Evolutionary conservation across 1,140 invertebrate species (phyloP).

Genomic region (Doryteuthis pealeii): DNA sequence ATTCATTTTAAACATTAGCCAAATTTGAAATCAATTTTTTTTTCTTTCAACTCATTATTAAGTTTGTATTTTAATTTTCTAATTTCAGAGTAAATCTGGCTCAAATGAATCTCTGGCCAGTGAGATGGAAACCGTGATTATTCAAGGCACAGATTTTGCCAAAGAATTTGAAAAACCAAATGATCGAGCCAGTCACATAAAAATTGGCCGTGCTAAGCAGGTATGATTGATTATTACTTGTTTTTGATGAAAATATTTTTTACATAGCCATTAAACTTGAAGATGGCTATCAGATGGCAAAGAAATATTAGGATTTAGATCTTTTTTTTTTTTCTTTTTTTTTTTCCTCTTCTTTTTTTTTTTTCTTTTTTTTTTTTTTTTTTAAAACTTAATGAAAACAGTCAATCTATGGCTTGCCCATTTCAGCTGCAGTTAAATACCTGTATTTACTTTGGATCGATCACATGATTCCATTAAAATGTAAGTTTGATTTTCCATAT

Average conservation of each 20-base stretch:
- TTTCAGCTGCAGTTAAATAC: constrained; percentile 6
- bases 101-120: not conserved
- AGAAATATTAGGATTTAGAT: constrained; percentile 4
- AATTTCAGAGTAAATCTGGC: constrained; percentile 6
- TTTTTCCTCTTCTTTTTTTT: not conserved
- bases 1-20: too few relatives aligned
- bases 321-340: not conserved
- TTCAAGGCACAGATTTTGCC: constrained; percentile 8
- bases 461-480: constrained; percentile 5
- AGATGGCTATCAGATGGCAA: constrained; percentile 1
- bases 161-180: constrained; percentile 8
- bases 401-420: constrained; percentile 6
- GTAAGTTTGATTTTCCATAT: constrained; percentile 9
- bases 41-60: too few relatives aligned
- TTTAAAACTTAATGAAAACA: not conserved
- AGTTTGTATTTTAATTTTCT: not conserved
- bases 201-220: constrained; percentile 2
- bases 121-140: constrained; percentile 5
- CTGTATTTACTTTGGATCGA: constrained; percentile 9
- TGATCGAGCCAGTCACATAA: constrained; percentile 7
- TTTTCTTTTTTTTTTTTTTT: not conserved
- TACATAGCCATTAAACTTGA: not conserved
- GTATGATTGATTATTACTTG: not conserved
- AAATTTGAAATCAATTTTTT: too few relatives aligned
- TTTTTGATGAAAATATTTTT: not conserved